Evolutionary conservation across 2,797 vertebrate species (phyloP).

Genomic region (Acanthornis magna): DNA sequence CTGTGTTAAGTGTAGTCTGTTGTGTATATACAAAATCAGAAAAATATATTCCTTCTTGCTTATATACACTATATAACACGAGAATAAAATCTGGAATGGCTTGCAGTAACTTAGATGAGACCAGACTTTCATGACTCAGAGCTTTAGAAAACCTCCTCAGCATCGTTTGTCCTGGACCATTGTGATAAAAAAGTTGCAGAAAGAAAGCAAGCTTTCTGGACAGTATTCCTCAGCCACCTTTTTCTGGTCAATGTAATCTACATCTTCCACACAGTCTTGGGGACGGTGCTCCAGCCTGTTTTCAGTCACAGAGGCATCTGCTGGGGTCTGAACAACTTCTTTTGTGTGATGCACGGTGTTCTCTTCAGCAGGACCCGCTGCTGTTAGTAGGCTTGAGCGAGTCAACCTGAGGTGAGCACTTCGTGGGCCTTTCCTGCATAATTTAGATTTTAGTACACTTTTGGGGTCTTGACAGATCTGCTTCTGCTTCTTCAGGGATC

Average conservation of each 20-base stretch:
- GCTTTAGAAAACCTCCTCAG: constrained; percentile 36
- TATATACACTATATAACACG: constrained; percentile 5
- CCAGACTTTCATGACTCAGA: background rate
- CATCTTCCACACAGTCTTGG: constrained; percentile 75
- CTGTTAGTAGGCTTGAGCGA: constrained; percentile 9
- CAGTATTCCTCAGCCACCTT: constrained; percentile 84
- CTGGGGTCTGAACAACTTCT: background rate
- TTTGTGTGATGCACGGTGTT: background rate
- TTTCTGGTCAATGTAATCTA: constrained; percentile 66
- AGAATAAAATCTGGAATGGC: background rate
- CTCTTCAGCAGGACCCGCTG: background rate
- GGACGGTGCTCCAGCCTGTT: background rate
- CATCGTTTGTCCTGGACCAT: constrained; percentile 86
- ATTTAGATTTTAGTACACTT: constrained; percentile 75
- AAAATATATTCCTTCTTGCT: constrained; percentile 21
- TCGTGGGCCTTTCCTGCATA: constrained; percentile 81
- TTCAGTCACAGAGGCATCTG: background rate
- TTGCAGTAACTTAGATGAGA: background rate
- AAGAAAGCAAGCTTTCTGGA: constrained; percentile 75
- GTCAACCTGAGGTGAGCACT: constrained; percentile 81
- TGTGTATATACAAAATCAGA: constrained; percentile 25
- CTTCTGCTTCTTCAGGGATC: constrained; percentile 81
- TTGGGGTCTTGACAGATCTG: constrained; percentile 77
- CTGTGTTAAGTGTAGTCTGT: background rate
- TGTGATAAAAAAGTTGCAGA: constrained; percentile 85